These are phyloP conservation scores for Florisuga fusca DNA, from an alignment of 2,797 vertebrate genomes.

Conservation along the genomic window DNA sequence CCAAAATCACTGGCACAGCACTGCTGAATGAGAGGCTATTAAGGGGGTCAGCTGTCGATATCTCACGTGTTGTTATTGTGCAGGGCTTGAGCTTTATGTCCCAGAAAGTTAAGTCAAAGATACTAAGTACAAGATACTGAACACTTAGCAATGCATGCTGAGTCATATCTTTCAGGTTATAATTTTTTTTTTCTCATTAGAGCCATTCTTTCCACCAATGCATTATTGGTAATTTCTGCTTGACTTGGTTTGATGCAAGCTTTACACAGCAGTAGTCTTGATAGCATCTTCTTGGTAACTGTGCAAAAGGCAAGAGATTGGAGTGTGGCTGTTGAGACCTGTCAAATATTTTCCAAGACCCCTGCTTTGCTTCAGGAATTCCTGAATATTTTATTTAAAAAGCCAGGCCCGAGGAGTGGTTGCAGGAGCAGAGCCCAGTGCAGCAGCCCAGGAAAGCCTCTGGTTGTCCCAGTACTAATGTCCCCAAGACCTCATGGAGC, in stretches of 20 bases:
- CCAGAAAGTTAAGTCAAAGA: background rate
- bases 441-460: background rate
- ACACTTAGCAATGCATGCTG: background rate
- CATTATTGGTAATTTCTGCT: background rate
- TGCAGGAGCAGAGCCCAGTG: background rate
- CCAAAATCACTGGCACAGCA: background rate
- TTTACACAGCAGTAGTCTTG: fast-evolving
- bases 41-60: background rate
- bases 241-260: background rate
- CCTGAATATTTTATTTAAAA: background rate
- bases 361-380: background rate
- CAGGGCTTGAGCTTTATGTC: background rate
- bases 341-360: background rate
- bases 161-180: background rate
- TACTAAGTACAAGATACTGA: fast-evolving
- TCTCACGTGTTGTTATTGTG: background rate
- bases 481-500: background rate
- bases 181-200: background rate
- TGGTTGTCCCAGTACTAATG: fast-evolving
- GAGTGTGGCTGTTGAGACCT: background rate
- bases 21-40: background rate
- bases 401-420: background rate
- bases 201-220: background rate
- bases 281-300: background rate
- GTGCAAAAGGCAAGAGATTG: background rate